Percentiles rank a stretch among this genome's conserved stretches.
Evolutionary conservation across 2,888 invertebrate genomes (phyloP).

Genomic region (Andrena flavipes): DNA sequence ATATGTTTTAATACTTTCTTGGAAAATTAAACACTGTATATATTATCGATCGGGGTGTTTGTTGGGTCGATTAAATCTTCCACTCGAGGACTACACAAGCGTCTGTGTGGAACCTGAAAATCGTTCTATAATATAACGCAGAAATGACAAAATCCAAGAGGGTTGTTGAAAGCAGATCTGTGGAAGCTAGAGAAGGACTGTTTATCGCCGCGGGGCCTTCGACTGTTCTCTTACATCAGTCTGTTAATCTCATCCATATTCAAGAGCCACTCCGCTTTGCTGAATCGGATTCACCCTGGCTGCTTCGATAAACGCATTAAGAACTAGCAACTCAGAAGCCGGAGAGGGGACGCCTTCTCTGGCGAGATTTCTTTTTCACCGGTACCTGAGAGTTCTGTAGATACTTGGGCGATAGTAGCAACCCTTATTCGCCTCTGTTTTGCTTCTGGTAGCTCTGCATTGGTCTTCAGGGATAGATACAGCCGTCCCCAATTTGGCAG

Average conservation of each 20-base stretch:
- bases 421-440: not conserved
- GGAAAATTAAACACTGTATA: no score
- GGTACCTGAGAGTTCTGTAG: no score
- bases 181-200: not conserved
- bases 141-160: not conserved
- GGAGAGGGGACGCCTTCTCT: not conserved
- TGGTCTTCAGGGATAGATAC: not conserved
- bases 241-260: conserved; percentile 58
- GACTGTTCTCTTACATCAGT: conserved; percentile 40
- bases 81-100: no score
- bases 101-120: no score
- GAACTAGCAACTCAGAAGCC: conserved; percentile 27
- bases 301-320: conserved; percentile 42
- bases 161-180: not conserved
- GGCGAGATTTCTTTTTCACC: not conserved
- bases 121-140: not conserved
- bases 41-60: no score
- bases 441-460: no score
- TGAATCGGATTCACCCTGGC: conserved; percentile 40
- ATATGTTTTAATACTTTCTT: no score
- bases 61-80: no score
- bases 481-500: conserved; percentile 12
- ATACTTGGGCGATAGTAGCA: no score
- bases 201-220: conserved; percentile 32
- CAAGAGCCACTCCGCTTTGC: conserved; percentile 34